These are phyloP conservation scores for Drosophila nikananu DNA, from an alignment of 1,140 invertebrate genomes.

Conservation along the genomic window DNA sequence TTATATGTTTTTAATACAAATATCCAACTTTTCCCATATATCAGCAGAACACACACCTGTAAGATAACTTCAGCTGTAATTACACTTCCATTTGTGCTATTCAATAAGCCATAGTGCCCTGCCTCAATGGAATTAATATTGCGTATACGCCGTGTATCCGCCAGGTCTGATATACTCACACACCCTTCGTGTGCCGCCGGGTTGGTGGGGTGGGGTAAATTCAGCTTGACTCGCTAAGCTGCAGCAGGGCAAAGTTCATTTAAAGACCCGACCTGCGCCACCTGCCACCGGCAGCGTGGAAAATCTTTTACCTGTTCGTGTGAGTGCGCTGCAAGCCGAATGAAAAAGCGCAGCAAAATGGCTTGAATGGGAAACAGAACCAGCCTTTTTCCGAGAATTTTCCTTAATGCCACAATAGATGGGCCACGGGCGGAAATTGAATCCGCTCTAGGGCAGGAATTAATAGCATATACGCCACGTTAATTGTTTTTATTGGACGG, in stretches of 20 bases:
- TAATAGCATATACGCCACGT: conserved; percentile 36
- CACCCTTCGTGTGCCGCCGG: too few relatives aligned
- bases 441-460: conserved; percentile 32
- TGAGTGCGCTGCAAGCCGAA: conserved; percentile 31
- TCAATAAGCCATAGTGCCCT: background rate
- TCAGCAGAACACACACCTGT: background rate
- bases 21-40: background rate
- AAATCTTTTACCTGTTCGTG: conserved; percentile 33
- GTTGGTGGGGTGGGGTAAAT: conserved; percentile 11
- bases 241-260: conserved; percentile 52
- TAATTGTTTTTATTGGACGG: conserved; percentile 44
- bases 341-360: conserved; percentile 42
- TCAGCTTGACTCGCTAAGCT: conserved; percentile 49
- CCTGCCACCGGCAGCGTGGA: conserved; percentile 37
- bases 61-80: background rate
- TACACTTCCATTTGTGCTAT: conserved; percentile 6
- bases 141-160: conserved; percentile 14
- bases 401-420: conserved; percentile 43
- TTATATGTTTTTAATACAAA: too few relatives aligned
- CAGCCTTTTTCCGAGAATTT: conserved; percentile 27
- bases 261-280: conserved; percentile 40
- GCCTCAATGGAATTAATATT: conserved; percentile 17
- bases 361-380: conserved; percentile 29
- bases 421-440: conserved; percentile 44
- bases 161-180: conserved; percentile 21